Base-by-base conservation (phyloP, 2,797 vertebrate species). In the Staurois parvus region DNA sequence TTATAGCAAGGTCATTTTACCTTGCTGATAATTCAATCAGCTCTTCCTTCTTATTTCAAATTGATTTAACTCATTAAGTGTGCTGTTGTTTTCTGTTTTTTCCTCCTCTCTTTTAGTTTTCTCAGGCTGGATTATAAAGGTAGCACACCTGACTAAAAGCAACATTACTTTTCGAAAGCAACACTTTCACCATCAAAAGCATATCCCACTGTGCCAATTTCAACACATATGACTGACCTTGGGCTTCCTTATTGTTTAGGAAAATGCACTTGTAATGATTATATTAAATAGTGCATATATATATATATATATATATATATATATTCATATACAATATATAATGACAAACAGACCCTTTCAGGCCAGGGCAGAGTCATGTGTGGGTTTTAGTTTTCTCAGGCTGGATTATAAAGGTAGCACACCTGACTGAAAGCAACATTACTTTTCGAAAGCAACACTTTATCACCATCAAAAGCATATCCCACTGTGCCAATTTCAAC, bases 61-160 rank as follows among this genome's bases (percentile, higher is more conserved):
- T 79, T 79, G 76, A 67, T 67, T 67, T 67, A 67, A 21, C 76
- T 66, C 37, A 79, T 79, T 79, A 67, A 79, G 29, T 79, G 68
- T 78, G 59, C 32, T 26, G 64, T 62, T 40, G 24, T 42, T 66
- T 78, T 66, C 34, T 59, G 45, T 6, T 37, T 77, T 77, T 40
- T 77, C 52, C 26, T 17, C 12, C 37, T 28, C 30, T 62, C n/a
- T 73, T 42, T 73, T 76, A 37, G 34, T 77, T 64, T 77, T 77
- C 28, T 75, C 24, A 77, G 29, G 75, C 24, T 26, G 30, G 21
- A 26, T 34, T 77, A 64, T 37, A 77, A 77, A 7, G 24, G 5
- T 7, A 26, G 30, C n/a, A 64, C 21, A 37, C 32, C 32, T 32
- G 13, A 76, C 17, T 62, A 32, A 77, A 40, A 19, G 59, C 19